Base-by-base conservation (phyloP, 2,113 vertebrate species). In the Oncorhynchus kisutch region DNA sequence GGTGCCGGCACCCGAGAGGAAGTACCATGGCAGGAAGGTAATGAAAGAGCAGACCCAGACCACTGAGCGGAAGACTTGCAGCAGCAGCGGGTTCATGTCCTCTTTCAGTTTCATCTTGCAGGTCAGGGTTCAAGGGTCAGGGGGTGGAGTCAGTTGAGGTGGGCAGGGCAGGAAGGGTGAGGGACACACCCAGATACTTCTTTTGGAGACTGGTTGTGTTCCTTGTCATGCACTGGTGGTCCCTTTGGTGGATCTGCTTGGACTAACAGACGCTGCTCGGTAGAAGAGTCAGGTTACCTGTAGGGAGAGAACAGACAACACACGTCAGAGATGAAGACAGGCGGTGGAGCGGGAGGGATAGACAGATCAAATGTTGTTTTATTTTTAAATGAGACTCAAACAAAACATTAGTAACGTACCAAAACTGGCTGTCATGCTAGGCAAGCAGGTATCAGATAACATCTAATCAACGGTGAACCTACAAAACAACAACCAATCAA, bases 1-100 rank as follows among this genome's bases (percentile, higher is more conserved):
- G 77, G 83, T 85, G 79, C 93, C 91, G 48, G 95, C 94, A 31
- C 95, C 96, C 9, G 94, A 96, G 67, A 99, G 89, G 78, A 99
- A 92, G 90, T 96, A 98, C 95, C 96, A 98, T 0, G 97, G 97
- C 88, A 99, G 91, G 83, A 96, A 98, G 0, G 95, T 97, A 88
- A 99, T 89, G 81, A 96, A 78, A 1, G 96, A 93, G 88, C 98
- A 99, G 72, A 98, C 82, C 89, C 94, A 94, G 76, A 96, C 91
- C 3, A 97, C 82, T 2, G 96, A 97, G 80, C 95, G 96, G 91
- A 99, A 95, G 13, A 98, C 86, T 80, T 95, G 94, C 66, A 97
- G 91, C 86, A 99, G 94, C 87, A 99, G 45, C 1, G 97, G 97
- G 76, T 97, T 96, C 77, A 99, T 95, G 80, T 95, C 93, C 88